phyloP scores from a whole-genome alignment of 2,888 invertebrate species.

The Sinopyrophorus schimmeli region DNA sequence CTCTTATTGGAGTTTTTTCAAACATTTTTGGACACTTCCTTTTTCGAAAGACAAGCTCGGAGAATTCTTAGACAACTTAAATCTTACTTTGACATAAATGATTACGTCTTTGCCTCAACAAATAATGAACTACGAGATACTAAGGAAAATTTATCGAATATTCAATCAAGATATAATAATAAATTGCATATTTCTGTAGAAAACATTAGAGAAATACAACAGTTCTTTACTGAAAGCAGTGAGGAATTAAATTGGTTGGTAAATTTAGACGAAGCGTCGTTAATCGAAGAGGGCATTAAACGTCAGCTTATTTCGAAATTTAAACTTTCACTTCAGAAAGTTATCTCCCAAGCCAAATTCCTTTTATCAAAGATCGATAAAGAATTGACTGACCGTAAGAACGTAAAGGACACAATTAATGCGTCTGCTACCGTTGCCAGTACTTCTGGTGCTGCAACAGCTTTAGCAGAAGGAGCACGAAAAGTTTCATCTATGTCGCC shows the following conservation, averaged over 20 bases:
- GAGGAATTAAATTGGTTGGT: neutral
- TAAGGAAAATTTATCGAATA: neutral
- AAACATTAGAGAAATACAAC: neutral
- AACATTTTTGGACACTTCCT: slow-evolving; percentile 1
- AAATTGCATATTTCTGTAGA: neutral
- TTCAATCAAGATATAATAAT: neutral
- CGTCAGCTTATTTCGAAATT: neutral
- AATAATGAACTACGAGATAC: neutral
- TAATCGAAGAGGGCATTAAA: slow-evolving; percentile 3
- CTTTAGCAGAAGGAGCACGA: neutral
- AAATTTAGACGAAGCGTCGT: neutral
- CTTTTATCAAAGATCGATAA: neutral
- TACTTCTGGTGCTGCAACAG: neutral
- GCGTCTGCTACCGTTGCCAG: slow-evolving; percentile 1
- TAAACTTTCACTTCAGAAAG: neutral
- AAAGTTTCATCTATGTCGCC: neutral
- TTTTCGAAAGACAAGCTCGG: neutral
- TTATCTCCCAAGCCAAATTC: neutral
- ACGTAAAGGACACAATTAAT: neutral
- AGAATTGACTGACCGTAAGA: neutral
- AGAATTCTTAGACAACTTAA: neutral
- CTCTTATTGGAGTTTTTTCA: slow-evolving; percentile 8
- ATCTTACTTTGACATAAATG: neutral
- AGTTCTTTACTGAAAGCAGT: neutral
- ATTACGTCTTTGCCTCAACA: slow-evolving; percentile 13